Evolutionary conservation across 2,113 vertebrate genomes (phyloP).

Genomic region (Trematocara zebra): DNA sequence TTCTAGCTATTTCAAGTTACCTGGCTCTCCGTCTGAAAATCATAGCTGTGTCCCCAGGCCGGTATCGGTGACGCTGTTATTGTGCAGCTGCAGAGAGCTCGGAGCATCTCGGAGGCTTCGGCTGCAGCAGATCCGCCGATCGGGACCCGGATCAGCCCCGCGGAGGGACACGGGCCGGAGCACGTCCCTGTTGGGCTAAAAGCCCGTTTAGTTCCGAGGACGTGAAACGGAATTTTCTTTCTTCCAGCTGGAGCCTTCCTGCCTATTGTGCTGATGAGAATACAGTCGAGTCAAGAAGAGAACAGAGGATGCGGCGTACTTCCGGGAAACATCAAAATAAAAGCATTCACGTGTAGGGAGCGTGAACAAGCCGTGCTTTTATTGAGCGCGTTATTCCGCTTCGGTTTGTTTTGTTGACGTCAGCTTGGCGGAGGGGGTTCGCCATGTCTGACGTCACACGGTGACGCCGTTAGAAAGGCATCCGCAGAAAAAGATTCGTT

Average conservation of each 20-base stretch:
- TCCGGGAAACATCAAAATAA: neutral
- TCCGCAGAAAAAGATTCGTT: neutral
- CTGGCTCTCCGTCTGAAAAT: slow-evolving; percentile 71
- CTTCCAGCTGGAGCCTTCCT: neutral
- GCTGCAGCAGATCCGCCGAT: slow-evolving; percentile 18
- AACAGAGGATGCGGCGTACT: neutral
- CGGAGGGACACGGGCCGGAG: neutral
- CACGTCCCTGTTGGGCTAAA: neutral
- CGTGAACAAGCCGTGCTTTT: neutral
- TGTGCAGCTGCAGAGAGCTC: slow-evolving; percentile 42
- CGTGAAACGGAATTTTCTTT: neutral
- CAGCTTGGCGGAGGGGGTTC: neutral
- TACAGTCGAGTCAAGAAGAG: neutral
- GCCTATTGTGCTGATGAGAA: neutral
- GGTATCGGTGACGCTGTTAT: slow-evolving; percentile 38
- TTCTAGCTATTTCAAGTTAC: slow-evolving; percentile 33
- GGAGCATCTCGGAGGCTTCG: slow-evolving; percentile 67
- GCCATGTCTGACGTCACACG: neutral
- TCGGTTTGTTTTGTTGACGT: neutral
- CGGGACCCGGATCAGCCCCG: neutral
- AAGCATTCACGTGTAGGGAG: rapidly evolving
- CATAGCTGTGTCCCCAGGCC: slow-evolving; percentile 64
- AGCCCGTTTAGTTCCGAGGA: neutral
- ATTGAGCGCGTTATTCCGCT: neutral
- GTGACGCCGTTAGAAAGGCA: neutral